Conservation (phyloP, 1,140 invertebrate species). For the Steinernema khuongi region DNA sequence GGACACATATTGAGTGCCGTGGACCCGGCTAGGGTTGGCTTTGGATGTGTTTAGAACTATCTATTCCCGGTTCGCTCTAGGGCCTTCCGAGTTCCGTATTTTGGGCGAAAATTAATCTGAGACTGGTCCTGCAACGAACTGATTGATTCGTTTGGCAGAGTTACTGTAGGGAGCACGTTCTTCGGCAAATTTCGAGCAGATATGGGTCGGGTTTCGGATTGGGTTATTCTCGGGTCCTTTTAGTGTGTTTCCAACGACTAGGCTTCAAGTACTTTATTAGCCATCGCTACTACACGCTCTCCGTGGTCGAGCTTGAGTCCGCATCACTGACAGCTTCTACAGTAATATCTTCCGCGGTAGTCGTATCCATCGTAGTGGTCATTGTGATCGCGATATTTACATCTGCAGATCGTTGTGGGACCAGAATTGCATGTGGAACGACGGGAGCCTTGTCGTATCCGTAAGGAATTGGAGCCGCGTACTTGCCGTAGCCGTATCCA, state of each 20-base stretch:
- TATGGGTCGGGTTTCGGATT: not conserved
- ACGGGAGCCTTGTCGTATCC: no score
- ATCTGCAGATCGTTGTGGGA: no score
- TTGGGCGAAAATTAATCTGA: not conserved
- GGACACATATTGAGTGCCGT: no score
- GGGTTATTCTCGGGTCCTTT: not conserved
- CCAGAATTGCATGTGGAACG: no score
- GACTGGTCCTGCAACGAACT: not conserved
- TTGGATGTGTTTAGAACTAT: slow-evolving; percentile 16
- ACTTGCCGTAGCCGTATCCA: no score
- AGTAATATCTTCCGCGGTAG: not conserved
- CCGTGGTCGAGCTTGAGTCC: no score
- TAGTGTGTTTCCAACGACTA: no score
- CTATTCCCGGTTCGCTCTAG: not conserved
- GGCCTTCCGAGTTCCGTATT: not conserved
- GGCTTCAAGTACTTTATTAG: no score
- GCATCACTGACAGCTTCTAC: not conserved
- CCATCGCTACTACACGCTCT: no score
- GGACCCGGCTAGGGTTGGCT: not conserved
- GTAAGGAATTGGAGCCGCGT: no score
- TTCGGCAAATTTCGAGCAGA: slow-evolving; percentile 14
- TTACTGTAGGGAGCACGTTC: slow-evolving; percentile 12
- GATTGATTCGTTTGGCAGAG: not conserved
- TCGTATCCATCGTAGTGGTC: not conserved
- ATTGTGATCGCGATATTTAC: no score